Evolutionary conservation across 1,140 invertebrate genomes (phyloP).

Genomic region (Paralvinella palmiformis): DNA sequence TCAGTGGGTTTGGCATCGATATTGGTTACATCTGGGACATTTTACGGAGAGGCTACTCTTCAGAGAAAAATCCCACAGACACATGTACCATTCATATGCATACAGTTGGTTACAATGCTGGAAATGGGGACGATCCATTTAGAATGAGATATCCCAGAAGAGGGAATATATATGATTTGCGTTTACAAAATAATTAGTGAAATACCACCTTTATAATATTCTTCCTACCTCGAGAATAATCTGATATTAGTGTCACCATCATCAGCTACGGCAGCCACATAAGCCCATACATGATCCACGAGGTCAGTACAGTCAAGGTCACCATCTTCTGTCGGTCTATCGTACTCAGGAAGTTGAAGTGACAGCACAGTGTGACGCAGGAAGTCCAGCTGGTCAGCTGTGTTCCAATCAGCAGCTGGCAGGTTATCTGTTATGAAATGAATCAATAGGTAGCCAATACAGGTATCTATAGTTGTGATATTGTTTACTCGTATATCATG

Average conservation of each 20-base stretch:
- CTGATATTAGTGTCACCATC: conserved; percentile 23
- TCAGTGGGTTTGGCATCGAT: too few species aligned
- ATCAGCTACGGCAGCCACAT: conserved; percentile 24
- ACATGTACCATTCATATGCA: too few species aligned
- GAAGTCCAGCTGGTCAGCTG: conserved; percentile 24
- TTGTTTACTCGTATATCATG: neutral
- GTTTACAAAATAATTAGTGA: neutral
- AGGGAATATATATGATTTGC: neutral
- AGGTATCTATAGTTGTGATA: neutral
- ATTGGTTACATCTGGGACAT: too few species aligned
- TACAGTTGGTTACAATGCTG: too few species aligned
- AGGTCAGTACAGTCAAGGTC: conserved; percentile 28
- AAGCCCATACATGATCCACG: conserved; percentile 33
- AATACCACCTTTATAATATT: neutral
- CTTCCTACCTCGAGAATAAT: conserved; percentile 26
- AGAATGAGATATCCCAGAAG: too few species aligned
- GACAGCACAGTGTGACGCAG: conserved; percentile 22
- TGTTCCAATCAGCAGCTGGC: conserved; percentile 29
- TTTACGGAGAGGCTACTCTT: too few species aligned
- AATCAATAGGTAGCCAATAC: neutral
- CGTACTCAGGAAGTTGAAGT: conserved; percentile 32
- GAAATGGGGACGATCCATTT: too few species aligned
- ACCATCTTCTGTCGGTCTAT: conserved; percentile 22
- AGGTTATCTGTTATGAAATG: conserved; percentile 23
- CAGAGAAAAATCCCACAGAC: too few species aligned